Evolutionary conservation across 1,140 invertebrate species (phyloP).

Genomic region (Drosophila willistoni): DNA sequence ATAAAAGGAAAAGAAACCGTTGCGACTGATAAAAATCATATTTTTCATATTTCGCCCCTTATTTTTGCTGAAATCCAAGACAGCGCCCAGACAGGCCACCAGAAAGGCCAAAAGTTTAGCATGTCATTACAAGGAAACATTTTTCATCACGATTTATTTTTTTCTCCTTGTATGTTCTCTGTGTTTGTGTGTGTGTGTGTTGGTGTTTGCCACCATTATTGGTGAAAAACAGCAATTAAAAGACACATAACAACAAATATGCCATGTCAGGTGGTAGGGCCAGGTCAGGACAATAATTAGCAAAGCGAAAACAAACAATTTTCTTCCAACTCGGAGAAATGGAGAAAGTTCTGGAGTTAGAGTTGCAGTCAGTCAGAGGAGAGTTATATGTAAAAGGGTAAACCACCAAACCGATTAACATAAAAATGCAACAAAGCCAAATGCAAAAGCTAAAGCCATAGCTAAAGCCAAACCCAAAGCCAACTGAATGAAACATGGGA

Average conservation of each 20-base stretch:
- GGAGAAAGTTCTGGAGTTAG: neutral
- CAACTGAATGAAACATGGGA: conserved; percentile 6
- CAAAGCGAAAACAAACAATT: conserved; percentile 63
- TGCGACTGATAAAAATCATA: conserved; percentile 78
- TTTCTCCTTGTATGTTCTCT: neutral
- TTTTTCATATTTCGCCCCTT: conserved; percentile 31
- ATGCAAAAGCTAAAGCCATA: neutral
- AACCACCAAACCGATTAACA: conserved; percentile 69
- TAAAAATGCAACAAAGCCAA: conserved; percentile 74
- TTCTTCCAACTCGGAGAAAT: conserved; percentile 40
- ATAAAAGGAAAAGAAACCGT: conserved; percentile 29
- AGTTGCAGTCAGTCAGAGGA: conserved; percentile 5
- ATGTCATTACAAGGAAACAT: conserved; percentile 74
- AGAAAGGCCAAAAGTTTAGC: conserved; percentile 8
- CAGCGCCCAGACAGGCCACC: neutral
- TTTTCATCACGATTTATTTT: conserved; percentile 67
- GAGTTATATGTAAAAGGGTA: conserved; percentile 33
- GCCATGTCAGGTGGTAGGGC: conserved; percentile 65
- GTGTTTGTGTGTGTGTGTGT: neutral
- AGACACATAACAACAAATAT: conserved; percentile 81
- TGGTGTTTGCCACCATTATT: conserved; percentile 16
- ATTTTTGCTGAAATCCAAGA: conserved; percentile 9
- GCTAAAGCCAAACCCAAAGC: neutral
- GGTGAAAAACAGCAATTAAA: conserved; percentile 77
- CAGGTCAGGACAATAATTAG: conserved; percentile 79